Evolutionary conservation across 2,888 invertebrate species (phyloP), one percentile per base, ranked within the genome.

Genomic region (Cerceris rybyensis): DNA sequence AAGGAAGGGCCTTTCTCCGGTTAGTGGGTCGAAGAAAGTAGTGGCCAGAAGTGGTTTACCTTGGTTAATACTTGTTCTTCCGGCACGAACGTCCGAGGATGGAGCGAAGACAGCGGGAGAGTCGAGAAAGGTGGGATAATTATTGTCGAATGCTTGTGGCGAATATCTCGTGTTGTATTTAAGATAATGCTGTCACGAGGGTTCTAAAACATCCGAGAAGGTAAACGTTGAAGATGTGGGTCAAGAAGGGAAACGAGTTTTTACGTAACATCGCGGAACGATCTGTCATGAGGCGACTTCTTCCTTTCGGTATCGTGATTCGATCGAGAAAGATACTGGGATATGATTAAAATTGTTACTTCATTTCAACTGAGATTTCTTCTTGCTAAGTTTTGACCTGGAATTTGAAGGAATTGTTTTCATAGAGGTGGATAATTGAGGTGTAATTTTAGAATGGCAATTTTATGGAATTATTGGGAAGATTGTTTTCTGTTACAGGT

Each of bases 21-120:
- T 90, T 89, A 90, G 91, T 91, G 81, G 91, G 91, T 90, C 91
- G 87, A 90, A 91, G 91, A 91, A 91, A 91, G 91, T 91, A 88
- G 90, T 88, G 81, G 78, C 81, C 87, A 86, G 84, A 83, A 91
- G 91, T 90, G 88, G 91, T 91, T 91, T 85, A 84, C 91, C 91
- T 91, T 91, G 91, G 90, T 85, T 89, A 88, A 90, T 89, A 88
- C 88, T 90, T 88, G 85, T 85, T 80, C 87, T 78, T 71, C 80
- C 70, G 71, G 9, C 59, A 42, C 55, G 39, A 41, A 49, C 58
- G 16, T 65, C 58, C 65, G 52, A 57, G 58, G 58, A 76, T 70
- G 75, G 68, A 69, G 71, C 66, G 57, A 63, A 11, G 42, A 7
- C 42, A 28, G 42, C 7, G 8, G 13, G 2, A 39, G 50, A n/a